Percentiles rank a stretch among this genome's conserved stretches.
Evolutionary conservation across 2,888 invertebrate species (phyloP).

Genomic region (Gastracanthus pulcherrimus): DNA sequence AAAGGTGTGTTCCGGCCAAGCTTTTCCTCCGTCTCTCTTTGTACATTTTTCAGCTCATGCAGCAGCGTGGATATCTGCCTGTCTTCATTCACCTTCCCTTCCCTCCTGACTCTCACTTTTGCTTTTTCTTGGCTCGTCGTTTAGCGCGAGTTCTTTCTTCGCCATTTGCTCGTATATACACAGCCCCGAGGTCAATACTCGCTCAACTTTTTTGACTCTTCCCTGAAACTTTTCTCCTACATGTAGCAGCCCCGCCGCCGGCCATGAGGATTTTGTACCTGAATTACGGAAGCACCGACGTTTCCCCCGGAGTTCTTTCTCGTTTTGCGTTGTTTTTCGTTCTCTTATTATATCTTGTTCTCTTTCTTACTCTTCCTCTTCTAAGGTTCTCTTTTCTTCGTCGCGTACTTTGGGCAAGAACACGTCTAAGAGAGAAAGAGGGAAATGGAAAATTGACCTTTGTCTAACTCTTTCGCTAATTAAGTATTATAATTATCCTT

Average conservation of each 20-base stretch:
- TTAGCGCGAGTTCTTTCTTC: not conserved
- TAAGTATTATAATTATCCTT: constrained; percentile 31
- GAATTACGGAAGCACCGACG: not conserved
- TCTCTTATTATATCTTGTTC: too few relatives aligned
- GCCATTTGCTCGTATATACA: not conserved
- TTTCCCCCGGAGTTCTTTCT: not conserved
- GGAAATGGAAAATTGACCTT: not conserved
- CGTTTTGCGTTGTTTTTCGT: not conserved
- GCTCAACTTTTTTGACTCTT: constrained; percentile 26
- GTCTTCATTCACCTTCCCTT: not conserved
- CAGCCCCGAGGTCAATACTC: constrained; percentile 8
- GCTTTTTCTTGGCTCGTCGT: constrained; percentile 8
- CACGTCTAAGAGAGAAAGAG: not conserved
- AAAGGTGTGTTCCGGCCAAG: constrained; percentile 23
- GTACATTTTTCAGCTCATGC: not conserved
- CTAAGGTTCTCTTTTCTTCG: not conserved
- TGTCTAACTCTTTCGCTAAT: constrained; percentile 8
- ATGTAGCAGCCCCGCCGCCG: not conserved
- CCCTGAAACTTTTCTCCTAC: not conserved
- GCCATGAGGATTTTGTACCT: constrained; percentile 25
- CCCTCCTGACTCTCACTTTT: constrained; percentile 7
- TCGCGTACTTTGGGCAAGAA: not conserved
- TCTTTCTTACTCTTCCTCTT: not conserved
- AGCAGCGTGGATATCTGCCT: not conserved
- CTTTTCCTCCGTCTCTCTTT: not conserved